Evolutionary conservation across 2,888 invertebrate genomes (phyloP).

Genomic region (Aporophyla lueneburgensis): DNA sequence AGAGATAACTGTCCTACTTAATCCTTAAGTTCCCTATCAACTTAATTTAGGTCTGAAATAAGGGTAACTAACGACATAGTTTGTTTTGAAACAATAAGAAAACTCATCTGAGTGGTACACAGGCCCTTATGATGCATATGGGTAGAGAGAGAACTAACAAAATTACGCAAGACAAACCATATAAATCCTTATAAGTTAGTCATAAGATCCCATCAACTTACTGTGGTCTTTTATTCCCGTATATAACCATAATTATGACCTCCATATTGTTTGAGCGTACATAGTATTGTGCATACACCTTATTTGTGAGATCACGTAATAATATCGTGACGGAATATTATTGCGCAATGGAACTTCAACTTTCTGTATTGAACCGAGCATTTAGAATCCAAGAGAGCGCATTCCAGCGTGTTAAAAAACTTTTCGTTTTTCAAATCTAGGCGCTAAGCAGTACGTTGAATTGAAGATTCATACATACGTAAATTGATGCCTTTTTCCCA

Average conservation of each 20-base stretch:
- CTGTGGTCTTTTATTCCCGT: conserved; percentile 32
- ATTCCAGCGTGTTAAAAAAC: no score
- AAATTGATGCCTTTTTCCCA: no score
- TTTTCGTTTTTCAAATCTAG: no score
- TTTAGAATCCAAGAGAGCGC: no score
- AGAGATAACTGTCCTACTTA: not conserved
- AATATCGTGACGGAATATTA: no score
- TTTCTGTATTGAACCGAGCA: no score
- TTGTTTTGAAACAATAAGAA: conserved; percentile 19
- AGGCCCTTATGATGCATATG: not conserved
- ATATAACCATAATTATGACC: conserved; percentile 34
- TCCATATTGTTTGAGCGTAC: not conserved
- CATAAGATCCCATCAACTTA: not conserved
- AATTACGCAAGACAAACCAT: conserved; percentile 15
- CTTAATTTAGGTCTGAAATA: not conserved
- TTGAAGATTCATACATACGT: no score
- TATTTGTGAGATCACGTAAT: no score
- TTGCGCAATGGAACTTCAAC: no score
- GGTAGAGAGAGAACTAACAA: conserved; percentile 13
- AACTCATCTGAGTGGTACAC: not conserved
- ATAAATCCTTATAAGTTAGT: conserved; percentile 33
- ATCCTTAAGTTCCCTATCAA: not conserved
- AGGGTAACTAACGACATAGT: not conserved
- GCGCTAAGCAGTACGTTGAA: no score
- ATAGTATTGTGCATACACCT: not conserved